These are phyloP conservation scores for Lacanobia oleracea DNA, from an alignment of 2,888 invertebrate species.

Conservation along the genomic window DNA sequence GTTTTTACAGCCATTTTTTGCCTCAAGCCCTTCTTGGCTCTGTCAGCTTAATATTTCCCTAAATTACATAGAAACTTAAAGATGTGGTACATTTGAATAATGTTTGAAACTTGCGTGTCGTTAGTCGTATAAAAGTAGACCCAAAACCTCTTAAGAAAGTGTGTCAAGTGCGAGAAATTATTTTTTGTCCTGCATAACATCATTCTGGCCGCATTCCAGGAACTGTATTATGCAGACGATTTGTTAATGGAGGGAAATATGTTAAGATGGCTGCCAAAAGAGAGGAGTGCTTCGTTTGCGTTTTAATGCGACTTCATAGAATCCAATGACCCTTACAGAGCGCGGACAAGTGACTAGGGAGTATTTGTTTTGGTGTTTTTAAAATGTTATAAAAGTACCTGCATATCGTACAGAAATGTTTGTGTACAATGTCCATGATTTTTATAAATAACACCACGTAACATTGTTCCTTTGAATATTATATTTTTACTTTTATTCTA, in stretches of 20 bases:
- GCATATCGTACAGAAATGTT: too few species aligned
- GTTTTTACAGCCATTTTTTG: not conserved
- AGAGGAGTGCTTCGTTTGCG: conserved; percentile 28
- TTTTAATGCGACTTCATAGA: conserved; percentile 29
- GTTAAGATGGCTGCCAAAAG: conserved; percentile 41
- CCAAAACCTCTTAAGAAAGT: conserved; percentile 37
- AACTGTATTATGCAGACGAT: conserved; percentile 56
- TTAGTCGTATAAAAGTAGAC: conserved; percentile 1
- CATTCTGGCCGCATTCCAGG: conserved; percentile 53
- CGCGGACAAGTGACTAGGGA: not conserved
- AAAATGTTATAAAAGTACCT: too few species aligned
- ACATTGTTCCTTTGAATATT: too few species aligned
- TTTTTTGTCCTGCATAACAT: conserved; percentile 41
- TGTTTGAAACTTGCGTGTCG: not conserved
- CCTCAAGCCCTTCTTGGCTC: not conserved
- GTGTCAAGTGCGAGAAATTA: conserved; percentile 44
- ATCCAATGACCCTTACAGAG: conserved; percentile 3
- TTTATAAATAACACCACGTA: too few species aligned
- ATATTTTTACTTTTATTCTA: too few species aligned
- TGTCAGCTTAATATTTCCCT: not conserved
- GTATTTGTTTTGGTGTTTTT: not conserved
- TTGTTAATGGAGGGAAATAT: conserved; percentile 58
- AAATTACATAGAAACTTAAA: not conserved
- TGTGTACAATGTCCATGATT: too few species aligned
- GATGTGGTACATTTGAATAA: not conserved